A percentile compares a stretch with the other conserved stretches of the same genome.
These are phyloP conservation scores for Huso huso DNA, from an alignment of 2,797 vertebrate genomes.

Conservation along the genomic window DNA sequence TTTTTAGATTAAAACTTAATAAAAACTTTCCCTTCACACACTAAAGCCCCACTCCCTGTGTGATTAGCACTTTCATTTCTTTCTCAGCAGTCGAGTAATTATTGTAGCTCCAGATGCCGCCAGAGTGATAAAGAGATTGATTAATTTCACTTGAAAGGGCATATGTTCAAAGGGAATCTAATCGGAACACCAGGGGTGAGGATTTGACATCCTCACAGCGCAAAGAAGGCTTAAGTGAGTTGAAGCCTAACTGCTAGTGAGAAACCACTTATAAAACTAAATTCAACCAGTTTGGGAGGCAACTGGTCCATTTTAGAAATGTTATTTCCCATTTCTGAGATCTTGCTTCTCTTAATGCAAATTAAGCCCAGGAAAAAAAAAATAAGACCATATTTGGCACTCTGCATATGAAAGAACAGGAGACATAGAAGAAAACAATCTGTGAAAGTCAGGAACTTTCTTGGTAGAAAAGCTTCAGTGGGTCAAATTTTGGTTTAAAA, in stretches of 20 bases:
- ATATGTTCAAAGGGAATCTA: constrained; percentile 72
- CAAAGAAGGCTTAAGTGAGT: constrained; percentile 31
- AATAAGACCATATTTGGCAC: no score
- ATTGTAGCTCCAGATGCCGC: constrained; percentile 71
- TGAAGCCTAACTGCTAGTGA: constrained; percentile 40
- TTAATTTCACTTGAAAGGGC: constrained; percentile 88
- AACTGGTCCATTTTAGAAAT: no score
- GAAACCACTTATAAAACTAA: constrained; percentile 35
- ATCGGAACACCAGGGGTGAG: constrained; percentile 40
- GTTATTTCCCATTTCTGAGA: no score
- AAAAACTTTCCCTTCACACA: constrained; percentile 62
- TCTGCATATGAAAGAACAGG: no score
- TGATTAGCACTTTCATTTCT: constrained; percentile 85
- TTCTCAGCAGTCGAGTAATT: constrained; percentile 85
- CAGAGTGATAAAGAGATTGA: constrained; percentile 88
- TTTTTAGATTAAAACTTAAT: constrained; percentile 62
- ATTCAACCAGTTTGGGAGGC: constrained; percentile 7
- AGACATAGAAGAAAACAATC: no score
- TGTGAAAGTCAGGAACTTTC: no score
- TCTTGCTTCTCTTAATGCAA: no score
- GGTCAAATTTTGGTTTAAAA: no score
- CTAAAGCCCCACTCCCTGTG: constrained; percentile 61
- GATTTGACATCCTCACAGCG: constrained; percentile 40
- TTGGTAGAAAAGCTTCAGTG: no score
- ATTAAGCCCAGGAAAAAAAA: no score